Evolutionary conservation across 2,113 vertebrate genomes (phyloP).

Genomic region (Proteles cristata): DNA sequence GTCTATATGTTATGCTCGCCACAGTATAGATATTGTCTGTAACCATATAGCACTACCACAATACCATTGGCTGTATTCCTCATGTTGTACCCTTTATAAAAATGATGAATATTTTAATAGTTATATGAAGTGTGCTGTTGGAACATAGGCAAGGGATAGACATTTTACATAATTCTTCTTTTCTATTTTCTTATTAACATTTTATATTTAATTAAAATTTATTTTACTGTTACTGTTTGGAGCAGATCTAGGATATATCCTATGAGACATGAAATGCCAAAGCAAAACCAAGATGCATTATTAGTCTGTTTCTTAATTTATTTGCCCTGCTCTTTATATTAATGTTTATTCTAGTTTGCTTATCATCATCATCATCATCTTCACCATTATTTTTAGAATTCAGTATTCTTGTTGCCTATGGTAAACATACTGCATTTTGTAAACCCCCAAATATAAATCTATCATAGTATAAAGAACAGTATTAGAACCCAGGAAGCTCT

Average conservation of each 20-base stretch:
- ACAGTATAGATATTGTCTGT: not conserved
- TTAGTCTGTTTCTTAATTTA: not conserved
- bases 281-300: not conserved
- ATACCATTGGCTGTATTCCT: not conserved
- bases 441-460: not conserved
- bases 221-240: not conserved
- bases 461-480: not conserved
- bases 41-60: not conserved
- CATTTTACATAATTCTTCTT: not conserved
- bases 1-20: not conserved
- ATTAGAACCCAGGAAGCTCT: not conserved
- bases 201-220: constrained; percentile 37
- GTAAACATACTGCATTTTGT: not conserved
- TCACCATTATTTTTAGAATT: not conserved
- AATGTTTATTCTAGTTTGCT: not conserved
- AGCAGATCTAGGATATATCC: not conserved
- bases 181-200: constrained; percentile 25
- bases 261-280: not conserved
- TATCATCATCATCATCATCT: not conserved
- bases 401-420: not conserved
- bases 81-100: not conserved
- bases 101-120: not conserved
- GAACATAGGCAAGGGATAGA: not conserved
- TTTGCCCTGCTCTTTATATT: not conserved
- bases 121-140: not conserved